Evolutionary conservation across 2,888 invertebrate genomes (phyloP).

Genomic region (Lucinisca nassula): DNA sequence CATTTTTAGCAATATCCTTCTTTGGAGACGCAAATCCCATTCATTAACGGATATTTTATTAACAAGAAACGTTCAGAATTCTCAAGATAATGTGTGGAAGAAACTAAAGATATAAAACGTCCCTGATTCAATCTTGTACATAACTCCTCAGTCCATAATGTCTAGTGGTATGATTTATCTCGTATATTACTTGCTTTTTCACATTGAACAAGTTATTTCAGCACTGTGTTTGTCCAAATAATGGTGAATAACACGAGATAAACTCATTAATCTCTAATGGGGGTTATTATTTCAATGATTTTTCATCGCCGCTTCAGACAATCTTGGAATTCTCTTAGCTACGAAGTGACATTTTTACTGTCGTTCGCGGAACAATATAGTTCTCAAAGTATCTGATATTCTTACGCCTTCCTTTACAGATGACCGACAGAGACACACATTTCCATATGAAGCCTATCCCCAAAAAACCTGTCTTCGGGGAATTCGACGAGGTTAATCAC

Average conservation of each 20-base stretch:
- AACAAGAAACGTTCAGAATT: background rate
- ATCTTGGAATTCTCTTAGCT: conserved; percentile 8
- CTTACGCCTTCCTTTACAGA: conserved; percentile 8
- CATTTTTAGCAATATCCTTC: conserved; percentile 42
- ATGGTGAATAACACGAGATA: conserved; percentile 30
- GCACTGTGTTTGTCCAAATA: conserved; percentile 27
- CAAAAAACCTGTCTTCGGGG: too few species aligned
- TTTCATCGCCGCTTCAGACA: conserved; percentile 26
- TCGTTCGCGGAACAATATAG: conserved; percentile 22
- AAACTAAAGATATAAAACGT: background rate
- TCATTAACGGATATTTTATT: conserved; percentile 17
- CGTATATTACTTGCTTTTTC: conserved; percentile 13
- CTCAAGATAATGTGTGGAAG: conserved; percentile 1
- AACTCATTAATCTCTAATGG: conserved; percentile 33
- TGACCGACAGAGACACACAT: conserved; percentile 1
- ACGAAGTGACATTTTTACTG: conserved; percentile 37
- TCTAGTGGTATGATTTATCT: background rate
- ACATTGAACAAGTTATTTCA: conserved; percentile 21
- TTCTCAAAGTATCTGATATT: conserved; percentile 28
- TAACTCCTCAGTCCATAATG: background rate
- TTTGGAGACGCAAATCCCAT: conserved; percentile 22
- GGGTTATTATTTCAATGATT: conserved; percentile 29
- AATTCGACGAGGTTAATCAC: too few species aligned
- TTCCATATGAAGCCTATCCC: too few species aligned
- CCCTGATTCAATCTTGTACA: conserved; percentile 6